These are phyloP conservation scores for Agelas oroides DNA, from an alignment of 37 sponge, comb jelly and placozoan species.

Conservation along the genomic window DNA sequence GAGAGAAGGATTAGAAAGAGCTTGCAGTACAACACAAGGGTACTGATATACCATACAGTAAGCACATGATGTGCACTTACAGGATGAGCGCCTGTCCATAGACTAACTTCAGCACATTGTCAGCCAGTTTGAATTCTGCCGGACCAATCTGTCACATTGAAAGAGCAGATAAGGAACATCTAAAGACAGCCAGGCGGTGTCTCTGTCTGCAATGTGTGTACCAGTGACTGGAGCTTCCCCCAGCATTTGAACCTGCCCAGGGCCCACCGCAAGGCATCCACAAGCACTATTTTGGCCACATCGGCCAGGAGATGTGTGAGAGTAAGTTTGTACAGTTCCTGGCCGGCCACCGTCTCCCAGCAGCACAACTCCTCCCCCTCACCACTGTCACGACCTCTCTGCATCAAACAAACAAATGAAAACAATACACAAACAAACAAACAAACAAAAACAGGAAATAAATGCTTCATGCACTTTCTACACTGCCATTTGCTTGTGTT, in stretches of 20 bases:
- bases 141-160: conserved; percentile 57
- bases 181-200: no score
- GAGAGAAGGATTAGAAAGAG: neutral
- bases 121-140: conserved; percentile 70
- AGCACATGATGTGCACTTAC: conserved; percentile 20
- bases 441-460: neutral
- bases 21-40: neutral
- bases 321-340: conserved; percentile 76
- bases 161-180: no score
- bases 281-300: conserved; percentile 10
- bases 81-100: conserved; percentile 84
- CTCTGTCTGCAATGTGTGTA: no score
- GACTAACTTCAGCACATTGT: conserved; percentile 74
- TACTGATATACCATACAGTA: no score
- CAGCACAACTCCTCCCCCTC: conserved; percentile 39
- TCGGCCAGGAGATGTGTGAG: conserved; percentile 64
- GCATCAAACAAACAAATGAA: no score
- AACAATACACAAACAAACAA: no score
- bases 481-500: no score
- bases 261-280: conserved; percentile 55
- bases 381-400: no score
- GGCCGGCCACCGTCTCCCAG: conserved; percentile 84
- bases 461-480: no score
- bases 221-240: neutral
- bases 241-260: conserved; percentile 12